A percentile compares a stretch with the other conserved stretches of the same genome.
Evolutionary conservation across 2,888 invertebrate genomes (phyloP).

Genomic region (Anticlea derivata): DNA sequence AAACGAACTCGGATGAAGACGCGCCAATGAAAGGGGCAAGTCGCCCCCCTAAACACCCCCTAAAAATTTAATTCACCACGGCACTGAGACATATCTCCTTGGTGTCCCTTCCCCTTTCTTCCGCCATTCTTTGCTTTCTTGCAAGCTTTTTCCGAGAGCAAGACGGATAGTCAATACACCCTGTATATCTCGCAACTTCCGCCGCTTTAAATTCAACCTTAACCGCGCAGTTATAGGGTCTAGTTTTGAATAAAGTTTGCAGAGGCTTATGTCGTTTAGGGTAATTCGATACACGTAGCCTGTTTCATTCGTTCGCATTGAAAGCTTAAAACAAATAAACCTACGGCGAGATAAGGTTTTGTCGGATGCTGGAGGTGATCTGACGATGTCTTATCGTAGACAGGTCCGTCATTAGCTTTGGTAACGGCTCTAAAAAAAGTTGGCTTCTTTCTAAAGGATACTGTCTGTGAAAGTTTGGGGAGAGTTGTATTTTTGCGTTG

Average conservation of each 20-base stretch:
- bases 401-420: conserved; percentile 37
- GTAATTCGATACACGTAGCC: conserved; percentile 60
- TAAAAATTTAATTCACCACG: conserved; percentile 84
- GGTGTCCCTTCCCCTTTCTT: conserved; percentile 78
- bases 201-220: conserved; percentile 39
- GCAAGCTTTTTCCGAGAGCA: conserved; percentile 77
- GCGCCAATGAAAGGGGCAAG: conserved; percentile 74
- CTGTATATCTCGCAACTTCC: conserved; percentile 48
- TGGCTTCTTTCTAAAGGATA: conserved; percentile 18
- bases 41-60: conserved; percentile 69
- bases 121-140: conserved; percentile 82
- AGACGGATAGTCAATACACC: conserved; percentile 51
- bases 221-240: fast-evolving
- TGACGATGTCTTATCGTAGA: conserved; percentile 56
- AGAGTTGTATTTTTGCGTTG: not conserved
- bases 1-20: conserved; percentile 73
- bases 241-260: conserved; percentile 17
- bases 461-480: conserved; percentile 4
- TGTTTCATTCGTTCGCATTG: conserved; percentile 80
- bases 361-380: conserved; percentile 67
- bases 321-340: conserved; percentile 82
- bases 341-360: conserved; percentile 75
- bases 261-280: conserved; percentile 43
- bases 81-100: conserved; percentile 79
- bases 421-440: conserved; percentile 35